Evolutionary conservation across 2,888 invertebrate genomes (phyloP), one percentile per base, ranked within the genome.

Genomic region (Caenorhabditis sp.): DNA sequence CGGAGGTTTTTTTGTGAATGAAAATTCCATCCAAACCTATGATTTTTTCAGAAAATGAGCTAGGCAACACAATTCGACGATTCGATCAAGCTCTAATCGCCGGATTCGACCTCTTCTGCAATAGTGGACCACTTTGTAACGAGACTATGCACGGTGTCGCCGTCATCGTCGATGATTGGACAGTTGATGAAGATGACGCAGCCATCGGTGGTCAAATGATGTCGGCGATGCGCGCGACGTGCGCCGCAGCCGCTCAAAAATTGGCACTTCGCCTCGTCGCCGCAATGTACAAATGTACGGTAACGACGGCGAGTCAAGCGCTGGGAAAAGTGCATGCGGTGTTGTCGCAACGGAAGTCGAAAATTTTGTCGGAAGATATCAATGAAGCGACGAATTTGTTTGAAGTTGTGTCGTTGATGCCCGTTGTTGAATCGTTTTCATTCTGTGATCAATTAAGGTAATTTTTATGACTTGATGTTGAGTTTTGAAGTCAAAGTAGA

Each of bases 121-220:
- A 66, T 72, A 52, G 62, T 12, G 99, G 99, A 0, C 97, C 97
- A 0, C 89, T 99, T 56, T 99, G 97, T 89, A 95, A 96, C 85
- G 99, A 99, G 88, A 95, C 96, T 1, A 92, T 99, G 92, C 93
- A 93, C 90, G 97, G 97, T 1, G 95, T 97, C 0, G 94, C 93
- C 21, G 95, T 97, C 89, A 90, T 93, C 63, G 91, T 97, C 1
- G 93, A 94, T 83, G 93, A 93, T 80, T 97, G 95, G 93, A 90
- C 90, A 17, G 65, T 83, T 14, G 81, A 81, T 59, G 82, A 74
- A 36, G 59, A 76, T 25, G 82, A 82, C 58, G 61, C 71, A 10
- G 78, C 78, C 1, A 69, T 80, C 7, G 76, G 70, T 5, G 95
- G 95, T 67, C 95, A 95, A 90, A 92, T 96, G 70, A 93, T 96